Evolutionary conservation across 1,140 invertebrate genomes (phyloP), one percentile per base, ranked within the genome.

Genomic region (Trachymyrmex septentrionalis): DNA sequence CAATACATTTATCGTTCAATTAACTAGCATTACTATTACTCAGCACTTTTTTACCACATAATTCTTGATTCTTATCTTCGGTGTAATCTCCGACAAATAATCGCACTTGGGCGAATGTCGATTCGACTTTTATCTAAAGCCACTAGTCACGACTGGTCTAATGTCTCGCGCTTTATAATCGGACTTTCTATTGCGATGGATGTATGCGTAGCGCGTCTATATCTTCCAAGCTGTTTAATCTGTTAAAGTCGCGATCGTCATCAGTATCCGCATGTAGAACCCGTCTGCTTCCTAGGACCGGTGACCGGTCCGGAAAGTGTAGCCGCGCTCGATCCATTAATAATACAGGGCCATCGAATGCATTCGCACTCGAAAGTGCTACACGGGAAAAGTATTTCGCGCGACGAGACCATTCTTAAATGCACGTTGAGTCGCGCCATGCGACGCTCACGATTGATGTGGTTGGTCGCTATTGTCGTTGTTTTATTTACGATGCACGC

Each of bases 191-290:
- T 57, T 27, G 66, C 55, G 50, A 50, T 24, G 50, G 77, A 55
- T 50, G 3, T 71, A 81, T 34, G 24, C 76, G 61, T 6, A 14
- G 50, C 50, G 21, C 38, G 59, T 72, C 21, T 82, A 48, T 67
- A 85, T 85, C 48, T 24, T 85, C 44, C 30, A 75, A 57, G 34
- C 78, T 7, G 75, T 77, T 24, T 80, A 76, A 85, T 85, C 57
- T 71, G 75, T 87, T 81, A 34, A 85, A 85, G 75, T 87, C 73
- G n/a, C 44, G 3, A 72, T n/a, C 16, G 44, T 55, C 38, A 59
- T 77, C 34, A 48, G 7, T 85, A 59, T 67, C 48, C n/a, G 53
- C 19, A 19, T 16, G 53, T 27, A 27, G 5, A 67, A 64, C 16
- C 27, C 34, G 78, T 59, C 12, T n/a, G 34, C 63, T 80, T 81